Evolutionary conservation across 2,113 vertebrate species (phyloP).

Genomic region (Nipponia nippon): DNA sequence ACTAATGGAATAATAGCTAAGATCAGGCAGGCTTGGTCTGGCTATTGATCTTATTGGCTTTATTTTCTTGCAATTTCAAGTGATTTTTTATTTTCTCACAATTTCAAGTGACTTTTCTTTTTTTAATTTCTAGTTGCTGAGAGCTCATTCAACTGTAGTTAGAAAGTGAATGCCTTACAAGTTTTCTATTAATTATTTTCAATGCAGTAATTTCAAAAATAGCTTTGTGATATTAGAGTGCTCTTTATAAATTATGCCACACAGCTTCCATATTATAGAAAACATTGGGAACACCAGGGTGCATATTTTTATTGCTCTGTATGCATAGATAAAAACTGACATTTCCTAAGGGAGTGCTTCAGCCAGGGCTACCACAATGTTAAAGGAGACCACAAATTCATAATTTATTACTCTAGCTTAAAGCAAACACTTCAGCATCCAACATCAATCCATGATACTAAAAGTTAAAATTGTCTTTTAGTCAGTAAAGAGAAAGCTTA

Average conservation of each 20-base stretch:
- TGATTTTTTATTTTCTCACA: neutral
- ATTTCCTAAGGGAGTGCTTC: constrained; percentile 22
- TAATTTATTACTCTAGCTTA: constrained; percentile 30
- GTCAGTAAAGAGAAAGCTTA: neutral
- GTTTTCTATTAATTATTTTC: constrained; percentile 24
- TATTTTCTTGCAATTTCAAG: neutral
- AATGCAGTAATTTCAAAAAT: constrained; percentile 21
- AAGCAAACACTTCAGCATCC: constrained; percentile 26
- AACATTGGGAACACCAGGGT: neutral
- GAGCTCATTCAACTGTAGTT: neutral
- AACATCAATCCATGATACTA: neutral
- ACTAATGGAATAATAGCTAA: neutral
- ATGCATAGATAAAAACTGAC: neutral
- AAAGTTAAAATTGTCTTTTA: neutral
- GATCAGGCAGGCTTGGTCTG: neutral
- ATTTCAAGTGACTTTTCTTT: neutral
- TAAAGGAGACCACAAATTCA: constrained; percentile 54
- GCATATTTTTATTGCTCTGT: constrained; percentile 9
- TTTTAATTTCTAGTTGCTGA: neutral
- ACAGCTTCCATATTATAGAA: neutral
- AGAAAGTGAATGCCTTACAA: constrained; percentile 13
- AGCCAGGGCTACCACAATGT: neutral
- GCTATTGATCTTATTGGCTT: neutral
- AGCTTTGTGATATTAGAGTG: neutral
- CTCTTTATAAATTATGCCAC: constrained; percentile 23